Evolutionary conservation across 92 coral and sea anemone genomes (phyloP).

Genomic region (Metridium senile): DNA sequence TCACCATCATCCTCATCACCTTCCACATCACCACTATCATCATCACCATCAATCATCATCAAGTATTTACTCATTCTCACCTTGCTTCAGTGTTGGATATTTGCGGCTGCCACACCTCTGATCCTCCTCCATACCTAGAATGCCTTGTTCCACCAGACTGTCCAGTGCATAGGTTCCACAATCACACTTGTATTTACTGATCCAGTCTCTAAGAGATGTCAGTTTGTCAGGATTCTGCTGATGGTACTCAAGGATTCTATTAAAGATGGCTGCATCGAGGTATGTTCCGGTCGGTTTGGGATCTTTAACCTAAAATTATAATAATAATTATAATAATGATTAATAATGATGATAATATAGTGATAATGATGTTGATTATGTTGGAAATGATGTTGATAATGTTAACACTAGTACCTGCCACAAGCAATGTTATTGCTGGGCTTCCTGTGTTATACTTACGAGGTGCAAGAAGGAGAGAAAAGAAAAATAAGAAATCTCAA

Average conservation of each 20-base stretch:
- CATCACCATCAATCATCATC: background rate
- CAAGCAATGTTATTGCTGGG: too few species aligned
- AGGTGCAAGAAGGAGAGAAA: too few species aligned
- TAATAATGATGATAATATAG: background rate
- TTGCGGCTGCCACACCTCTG: constrained; percentile 38
- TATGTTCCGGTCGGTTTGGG: constrained; percentile 43
- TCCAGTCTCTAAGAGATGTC: constrained; percentile 27
- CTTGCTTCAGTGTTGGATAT: constrained; percentile 59
- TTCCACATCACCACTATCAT: background rate
- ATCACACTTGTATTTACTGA: constrained; percentile 33
- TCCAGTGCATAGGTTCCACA: constrained; percentile 55
- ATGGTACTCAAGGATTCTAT: constrained; percentile 44
- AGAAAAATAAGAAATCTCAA: too few species aligned
- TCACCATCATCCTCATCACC: background rate
- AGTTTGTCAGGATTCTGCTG: constrained; percentile 31
- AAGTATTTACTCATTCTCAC: constrained; percentile 6
- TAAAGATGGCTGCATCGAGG: constrained; percentile 50
- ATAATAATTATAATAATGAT: background rate
- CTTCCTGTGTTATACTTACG: too few species aligned
- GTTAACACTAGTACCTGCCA: too few species aligned
- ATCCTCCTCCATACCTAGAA: constrained; percentile 48
- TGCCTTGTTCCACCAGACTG: constrained; percentile 56
- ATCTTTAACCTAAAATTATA: constrained; percentile 28
- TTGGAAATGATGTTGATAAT: too few species aligned
- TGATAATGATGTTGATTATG: background rate